Evolutionary conservation across 2,797 vertebrate genomes (phyloP), one percentile per base, ranked within the genome.

Genomic region (Pogonophryne albipinna): DNA sequence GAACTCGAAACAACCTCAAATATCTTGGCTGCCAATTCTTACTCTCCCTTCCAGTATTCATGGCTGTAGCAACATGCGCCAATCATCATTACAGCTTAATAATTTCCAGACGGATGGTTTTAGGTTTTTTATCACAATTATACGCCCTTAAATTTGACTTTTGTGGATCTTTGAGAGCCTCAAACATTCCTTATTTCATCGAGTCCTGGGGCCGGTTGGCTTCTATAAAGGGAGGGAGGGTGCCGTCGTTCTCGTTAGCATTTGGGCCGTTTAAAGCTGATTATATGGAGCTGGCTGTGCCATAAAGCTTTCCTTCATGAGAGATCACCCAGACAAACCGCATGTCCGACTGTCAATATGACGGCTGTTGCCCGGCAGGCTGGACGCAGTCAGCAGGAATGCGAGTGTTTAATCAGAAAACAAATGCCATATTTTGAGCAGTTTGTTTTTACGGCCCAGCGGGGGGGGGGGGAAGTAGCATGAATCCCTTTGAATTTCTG

Each of bases 391-490:
- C 70, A 65, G 76, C 79, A 81, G 93, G 94, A 94, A 95, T 94
- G 93, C 2, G 77, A 81, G 87, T 88, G 87, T 94, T 92, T 91
- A 90, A 93, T 92, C 87, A 85, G 79, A 87, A 87, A 85, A 94
- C 91, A 92, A 94, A 94, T 82, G 82, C 80, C 84, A 89, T 91
- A 92, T 93, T 93, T 93, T 91, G 77, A 89, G 81, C 83, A 76
- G 93, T 94, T 95, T 94, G 91, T 95, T 93, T 95, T 94, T 85
- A 86, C 69, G 20, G 50, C 87, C 50, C 90, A 59, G 87, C n/a
- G 11, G 90, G 89, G 75, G 66, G 51, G 44, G 53, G 75, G 61
- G 70, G 65, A 81, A 74, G 69, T 45, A 23, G 42, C 52, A 23
- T 66, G 55, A 74, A 38, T 72, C 27, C 34, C 31, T 66, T 72